phyloP scores from a whole-genome alignment of 2,113 vertebrate genomes.

The Steatornis caripensis region DNA sequence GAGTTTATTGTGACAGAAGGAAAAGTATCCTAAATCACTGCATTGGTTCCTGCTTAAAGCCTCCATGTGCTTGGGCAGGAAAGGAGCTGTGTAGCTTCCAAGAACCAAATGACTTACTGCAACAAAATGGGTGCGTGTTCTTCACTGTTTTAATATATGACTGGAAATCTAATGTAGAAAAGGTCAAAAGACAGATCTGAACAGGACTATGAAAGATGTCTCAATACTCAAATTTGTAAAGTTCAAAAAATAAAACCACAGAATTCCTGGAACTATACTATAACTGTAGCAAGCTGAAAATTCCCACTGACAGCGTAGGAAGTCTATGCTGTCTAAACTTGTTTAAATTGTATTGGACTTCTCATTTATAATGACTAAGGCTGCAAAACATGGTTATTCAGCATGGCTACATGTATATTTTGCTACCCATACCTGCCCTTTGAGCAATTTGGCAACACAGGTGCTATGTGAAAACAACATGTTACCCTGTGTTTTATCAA shows the following conservation, averaged over 20 bases:
- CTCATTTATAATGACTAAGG: neutral
- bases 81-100: neutral
- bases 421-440: neutral
- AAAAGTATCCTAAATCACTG: constrained; percentile 16
- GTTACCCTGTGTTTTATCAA: neutral
- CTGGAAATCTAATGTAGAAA: neutral
- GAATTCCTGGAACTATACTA: neutral
- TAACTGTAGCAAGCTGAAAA: neutral
- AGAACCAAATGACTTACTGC: neutral
- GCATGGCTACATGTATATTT: neutral
- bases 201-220: neutral
- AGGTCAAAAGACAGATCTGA: neutral
- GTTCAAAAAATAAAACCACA: neutral
- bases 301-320: neutral
- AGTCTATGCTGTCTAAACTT: neutral
- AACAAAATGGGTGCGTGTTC: neutral
- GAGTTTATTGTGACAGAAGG: constrained; percentile 44
- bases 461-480: neutral
- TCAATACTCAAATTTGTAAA: neutral
- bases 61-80: neutral
- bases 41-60: neutral
- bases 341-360: neutral
- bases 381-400: neutral
- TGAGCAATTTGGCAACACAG: neutral
- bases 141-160: neutral